Percentiles rank a stretch among this genome's conserved stretches.
phyloP scores from a whole-genome alignment of 2,888 invertebrate species.

The Hoplodrina ambigua region DNA sequence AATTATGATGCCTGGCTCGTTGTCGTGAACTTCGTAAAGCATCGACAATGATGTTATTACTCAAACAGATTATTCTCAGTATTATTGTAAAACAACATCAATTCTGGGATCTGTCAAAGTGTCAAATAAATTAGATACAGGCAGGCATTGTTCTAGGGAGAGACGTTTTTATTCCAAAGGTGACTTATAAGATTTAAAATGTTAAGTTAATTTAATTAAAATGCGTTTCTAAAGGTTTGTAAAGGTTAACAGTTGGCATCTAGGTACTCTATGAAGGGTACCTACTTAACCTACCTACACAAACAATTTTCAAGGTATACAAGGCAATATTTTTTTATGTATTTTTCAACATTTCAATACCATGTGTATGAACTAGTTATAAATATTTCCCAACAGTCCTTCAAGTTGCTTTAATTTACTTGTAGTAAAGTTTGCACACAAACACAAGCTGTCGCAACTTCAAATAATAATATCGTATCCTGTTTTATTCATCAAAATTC shows the following conservation, averaged over 20 bases:
- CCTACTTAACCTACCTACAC: background rate
- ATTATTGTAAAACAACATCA: slow-evolving; percentile 19
- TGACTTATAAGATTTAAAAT: slow-evolving; percentile 8
- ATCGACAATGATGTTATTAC: slow-evolving; percentile 35
- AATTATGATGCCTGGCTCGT: background rate
- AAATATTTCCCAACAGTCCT: slow-evolving; percentile 37
- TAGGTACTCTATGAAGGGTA: too few relatives aligned
- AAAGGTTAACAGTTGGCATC: too few relatives aligned
- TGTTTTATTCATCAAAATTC: slow-evolving; percentile 60
- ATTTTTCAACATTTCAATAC: slow-evolving; percentile 7
- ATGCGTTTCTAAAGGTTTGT: too few relatives aligned
- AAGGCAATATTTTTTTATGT: background rate
- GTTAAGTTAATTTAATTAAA: too few relatives aligned
- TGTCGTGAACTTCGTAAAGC: slow-evolving; percentile 22
- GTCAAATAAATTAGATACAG: slow-evolving; percentile 9
- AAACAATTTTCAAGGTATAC: slow-evolving; percentile 13
- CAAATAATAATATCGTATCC: slow-evolving; percentile 48
- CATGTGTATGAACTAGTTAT: slow-evolving; percentile 1
- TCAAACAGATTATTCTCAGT: slow-evolving; percentile 19
- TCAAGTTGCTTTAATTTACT: slow-evolving; percentile 28
- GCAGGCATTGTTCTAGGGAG: background rate
- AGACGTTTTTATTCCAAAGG: background rate
- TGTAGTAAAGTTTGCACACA: slow-evolving; percentile 28
- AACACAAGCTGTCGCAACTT: slow-evolving; percentile 25
- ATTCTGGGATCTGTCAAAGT: slow-evolving; percentile 27